phyloP scores from a whole-genome alignment of 30 jellyfish, hydroid and myxozoan species.

The Turritopsis dohrnii region DNA sequence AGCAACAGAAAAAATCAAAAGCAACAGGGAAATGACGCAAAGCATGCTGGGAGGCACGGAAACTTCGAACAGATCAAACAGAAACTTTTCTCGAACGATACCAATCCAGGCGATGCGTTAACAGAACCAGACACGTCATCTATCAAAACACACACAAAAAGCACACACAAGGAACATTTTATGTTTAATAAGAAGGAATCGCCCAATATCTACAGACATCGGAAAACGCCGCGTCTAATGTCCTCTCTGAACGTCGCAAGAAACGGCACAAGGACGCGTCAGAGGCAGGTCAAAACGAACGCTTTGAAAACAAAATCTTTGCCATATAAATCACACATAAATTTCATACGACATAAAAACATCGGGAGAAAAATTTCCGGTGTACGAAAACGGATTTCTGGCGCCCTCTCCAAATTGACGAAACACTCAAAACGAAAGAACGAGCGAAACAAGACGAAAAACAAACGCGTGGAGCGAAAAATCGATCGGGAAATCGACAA shows the following conservation, averaged over 20 bases:
- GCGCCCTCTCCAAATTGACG: not conserved
- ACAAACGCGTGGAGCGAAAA: not conserved
- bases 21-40: not conserved
- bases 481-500: slow-evolving; percentile 3
- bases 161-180: not conserved
- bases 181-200: not conserved
- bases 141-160: not conserved
- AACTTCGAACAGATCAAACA: not conserved
- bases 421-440: not conserved
- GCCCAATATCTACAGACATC: not conserved
- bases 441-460: not conserved
- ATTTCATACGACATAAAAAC: slow-evolving; percentile 4
- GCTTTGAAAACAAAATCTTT: not conserved
- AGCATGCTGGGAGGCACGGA: not conserved
- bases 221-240: not conserved
- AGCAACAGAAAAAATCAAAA: not conserved
- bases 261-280: not conserved
- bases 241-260: not conserved
- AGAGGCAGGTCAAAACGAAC: not conserved
- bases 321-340: not conserved
- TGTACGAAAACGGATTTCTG: not conserved
- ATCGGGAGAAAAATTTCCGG: not conserved
- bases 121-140: not conserved
- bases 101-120: slow-evolving; percentile 11
- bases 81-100: not conserved